Conservation (phyloP, 2,797 vertebrate species). For the Yasuhikotakia modesta region DNA sequence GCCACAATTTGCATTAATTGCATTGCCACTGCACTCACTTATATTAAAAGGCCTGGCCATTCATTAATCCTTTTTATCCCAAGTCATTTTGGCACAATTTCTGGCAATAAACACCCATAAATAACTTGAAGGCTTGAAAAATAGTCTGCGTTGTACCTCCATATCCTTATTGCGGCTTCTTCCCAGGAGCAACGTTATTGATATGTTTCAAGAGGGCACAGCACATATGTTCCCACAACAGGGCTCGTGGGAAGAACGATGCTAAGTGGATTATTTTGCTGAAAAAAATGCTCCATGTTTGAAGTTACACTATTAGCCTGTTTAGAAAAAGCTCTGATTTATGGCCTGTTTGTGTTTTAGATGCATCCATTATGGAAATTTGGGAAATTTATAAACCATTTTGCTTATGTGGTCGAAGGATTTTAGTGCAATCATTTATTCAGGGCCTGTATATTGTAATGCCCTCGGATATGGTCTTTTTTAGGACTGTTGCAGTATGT, state of each 20-base stretch:
- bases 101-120: slow-evolving; percentile 98
- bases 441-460: slow-evolving; percentile 92
- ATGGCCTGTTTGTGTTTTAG: slow-evolving; percentile 90
- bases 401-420: slow-evolving; percentile 95
- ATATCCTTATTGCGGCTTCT: slow-evolving; percentile 86
- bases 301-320: slow-evolving; percentile 95
- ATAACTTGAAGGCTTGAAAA: slow-evolving; percentile 89
- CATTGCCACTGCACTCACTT: slow-evolving; percentile 96
- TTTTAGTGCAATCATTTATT: slow-evolving; percentile 98
- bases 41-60: slow-evolving; percentile 96
- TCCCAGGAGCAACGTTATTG: slow-evolving; percentile 87
- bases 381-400: slow-evolving; percentile 99
- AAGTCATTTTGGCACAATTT: slow-evolving; percentile 99
- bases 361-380: slow-evolving; percentile 99
- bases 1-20: slow-evolving; percentile 94
- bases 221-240: slow-evolving; percentile 79
- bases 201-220: slow-evolving; percentile 84
- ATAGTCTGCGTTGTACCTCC: slow-evolving; percentile 78
- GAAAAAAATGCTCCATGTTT: slow-evolving; percentile 96
- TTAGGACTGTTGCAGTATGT: slow-evolving; percentile 85
- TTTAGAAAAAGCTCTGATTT: slow-evolving; percentile 99
- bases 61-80: slow-evolving; percentile 98
- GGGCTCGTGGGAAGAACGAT: slow-evolving; percentile 80
- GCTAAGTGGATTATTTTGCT: slow-evolving; percentile 99
- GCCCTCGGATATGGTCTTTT: slow-evolving; percentile 83